Evolutionary conservation across 2,888 invertebrate species (phyloP).

Genomic region (Invenusta paracnida): DNA sequence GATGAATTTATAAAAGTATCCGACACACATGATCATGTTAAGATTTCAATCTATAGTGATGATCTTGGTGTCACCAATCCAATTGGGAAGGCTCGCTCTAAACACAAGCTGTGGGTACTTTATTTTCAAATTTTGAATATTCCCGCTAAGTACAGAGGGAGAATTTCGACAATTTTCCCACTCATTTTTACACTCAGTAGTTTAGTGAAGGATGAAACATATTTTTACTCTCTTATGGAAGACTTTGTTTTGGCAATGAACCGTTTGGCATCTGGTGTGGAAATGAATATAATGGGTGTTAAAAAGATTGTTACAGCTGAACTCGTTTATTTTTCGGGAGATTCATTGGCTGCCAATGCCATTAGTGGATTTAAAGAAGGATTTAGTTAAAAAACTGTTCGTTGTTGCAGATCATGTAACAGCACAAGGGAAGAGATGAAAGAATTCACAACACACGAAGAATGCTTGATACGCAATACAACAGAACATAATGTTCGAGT

Average conservation of each 20-base stretch:
- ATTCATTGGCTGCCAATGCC: neutral
- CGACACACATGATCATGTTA: neutral
- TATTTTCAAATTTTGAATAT: neutral
- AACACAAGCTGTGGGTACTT: neutral
- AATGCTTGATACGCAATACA: neutral
- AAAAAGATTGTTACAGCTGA: neutral
- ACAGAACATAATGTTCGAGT: constrained; percentile 7
- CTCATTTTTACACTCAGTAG: neutral
- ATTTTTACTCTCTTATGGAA: neutral
- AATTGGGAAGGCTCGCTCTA: neutral
- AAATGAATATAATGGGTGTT: neutral
- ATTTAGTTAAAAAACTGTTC: neutral
- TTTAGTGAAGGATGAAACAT: neutral
- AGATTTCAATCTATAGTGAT: neutral
- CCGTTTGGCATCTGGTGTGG: neutral
- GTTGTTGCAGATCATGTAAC: constrained; percentile 23
- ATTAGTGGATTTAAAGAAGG: constrained; percentile 14
- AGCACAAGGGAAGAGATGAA: neutral
- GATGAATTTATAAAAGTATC: neutral
- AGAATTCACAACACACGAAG: neutral
- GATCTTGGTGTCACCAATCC: neutral
- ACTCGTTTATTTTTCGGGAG: neutral
- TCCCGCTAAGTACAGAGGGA: neutral
- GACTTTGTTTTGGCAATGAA: neutral
- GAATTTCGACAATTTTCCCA: neutral